Base-by-base conservation (phyloP, 2,797 vertebrate species). In the Acanthiza pusilla region DNA sequence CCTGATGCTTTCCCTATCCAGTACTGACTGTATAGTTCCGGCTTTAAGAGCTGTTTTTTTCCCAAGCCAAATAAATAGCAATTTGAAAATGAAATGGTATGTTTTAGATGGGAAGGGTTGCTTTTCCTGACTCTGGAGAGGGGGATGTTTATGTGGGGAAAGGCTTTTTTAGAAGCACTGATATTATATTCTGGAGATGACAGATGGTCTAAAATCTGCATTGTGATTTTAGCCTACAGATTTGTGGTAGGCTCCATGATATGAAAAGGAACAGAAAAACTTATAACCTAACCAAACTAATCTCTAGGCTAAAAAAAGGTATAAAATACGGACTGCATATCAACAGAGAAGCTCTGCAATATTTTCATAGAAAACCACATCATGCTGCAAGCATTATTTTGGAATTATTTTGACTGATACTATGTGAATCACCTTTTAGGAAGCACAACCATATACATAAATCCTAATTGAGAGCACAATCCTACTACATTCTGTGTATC, bases 191-290 rank as follows among this genome's bases (percentile, higher is more conserved):
- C 43, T 48, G 82, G 73, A 87, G 63, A 92, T 77, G 71, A 76
- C 95, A 96, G 93, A 94, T 96, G 92, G 91, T 82, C 36, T 80
- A 63, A 93, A 90, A 90, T 50, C 79, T 90, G 83, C 54, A 86
- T 70, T 93, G 80, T 76, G 77, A 84, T 29, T 67, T 90, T 90
- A 90, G 85, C 53, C 71, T 93, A 90, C 74, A 76, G 83, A 91
- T 95, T 89, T 89, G 76, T 53, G 63, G 55, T 42, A 91, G 80
- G 91, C 19, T 95, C 6, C 5, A 12, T 30, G 48, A 72, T 50
- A 85, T 53, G 51, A 90, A 87, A 93, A 79, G 48, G 70, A 85
- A 91, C 55, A 81, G 54, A 80, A 80, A 61, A 50, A 83, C 34
- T 32, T 42, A 54, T 22, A 93, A 95, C 55, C 42, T 60, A 71